These are phyloP conservation scores for Coregonus ussuriensis DNA, from an alignment of 2,797 vertebrate species.

Conservation along the genomic window DNA sequence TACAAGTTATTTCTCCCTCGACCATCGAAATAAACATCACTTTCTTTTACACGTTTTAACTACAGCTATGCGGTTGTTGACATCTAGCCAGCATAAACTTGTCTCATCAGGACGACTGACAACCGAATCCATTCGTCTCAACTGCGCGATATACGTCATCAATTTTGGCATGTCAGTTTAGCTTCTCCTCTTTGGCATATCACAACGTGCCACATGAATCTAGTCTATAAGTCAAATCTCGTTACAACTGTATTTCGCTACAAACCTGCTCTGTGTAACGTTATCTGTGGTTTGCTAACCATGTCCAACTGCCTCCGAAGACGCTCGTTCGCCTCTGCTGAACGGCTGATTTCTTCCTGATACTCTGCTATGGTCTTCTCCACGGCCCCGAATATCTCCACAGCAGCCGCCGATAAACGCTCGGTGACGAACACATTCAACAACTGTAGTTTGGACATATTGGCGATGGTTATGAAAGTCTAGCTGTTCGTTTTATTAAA, in stretches of 20 bases:
- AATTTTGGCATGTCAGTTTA: too few relatives aligned
- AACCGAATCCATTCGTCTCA: too few relatives aligned
- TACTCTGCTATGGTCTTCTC: neutral
- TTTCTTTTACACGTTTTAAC: too few relatives aligned
- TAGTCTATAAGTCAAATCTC: neutral
- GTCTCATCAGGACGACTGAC: too few relatives aligned
- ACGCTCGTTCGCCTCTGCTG: neutral
- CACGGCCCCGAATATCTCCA: neutral
- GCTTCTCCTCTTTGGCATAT: too few relatives aligned
- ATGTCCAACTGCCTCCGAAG: neutral
- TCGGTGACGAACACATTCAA: neutral
- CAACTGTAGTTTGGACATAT: constrained; percentile 1
- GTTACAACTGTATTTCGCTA: neutral
- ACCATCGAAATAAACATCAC: too few relatives aligned
- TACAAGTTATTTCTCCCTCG: too few relatives aligned
- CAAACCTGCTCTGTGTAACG: neutral
- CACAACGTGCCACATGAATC: too few relatives aligned
- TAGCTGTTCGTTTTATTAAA: neutral
- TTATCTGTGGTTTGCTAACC: neutral
- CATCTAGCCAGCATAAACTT: too few relatives aligned
- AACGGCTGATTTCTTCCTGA: neutral
- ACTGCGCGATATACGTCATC: too few relatives aligned
- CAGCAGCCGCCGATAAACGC: neutral
- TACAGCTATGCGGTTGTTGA: too few relatives aligned
- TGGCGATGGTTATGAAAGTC: neutral